phyloP scores from a whole-genome alignment of 2,888 invertebrate species.

The Tuberolachnus salignus region DNA sequence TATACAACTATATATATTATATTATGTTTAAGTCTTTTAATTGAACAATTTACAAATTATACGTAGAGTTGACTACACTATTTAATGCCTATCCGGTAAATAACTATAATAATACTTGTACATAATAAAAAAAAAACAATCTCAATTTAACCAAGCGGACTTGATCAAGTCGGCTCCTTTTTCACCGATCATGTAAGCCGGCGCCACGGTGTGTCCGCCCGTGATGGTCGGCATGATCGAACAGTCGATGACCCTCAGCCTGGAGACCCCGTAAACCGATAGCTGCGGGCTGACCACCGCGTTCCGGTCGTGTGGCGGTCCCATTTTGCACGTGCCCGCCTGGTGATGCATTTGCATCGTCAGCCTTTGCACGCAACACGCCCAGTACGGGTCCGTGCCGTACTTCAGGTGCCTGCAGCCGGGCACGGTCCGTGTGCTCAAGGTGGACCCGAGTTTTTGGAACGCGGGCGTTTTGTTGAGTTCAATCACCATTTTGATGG shows the following conservation, averaged over 20 bases:
- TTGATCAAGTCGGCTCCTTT: slow-evolving; percentile 66
- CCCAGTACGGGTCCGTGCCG: slow-evolving; percentile 75
- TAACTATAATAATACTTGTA: too few species aligned
- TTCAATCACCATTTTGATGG: slow-evolving; percentile 64
- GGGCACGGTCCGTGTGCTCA: slow-evolving; percentile 69
- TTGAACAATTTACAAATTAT: background rate
- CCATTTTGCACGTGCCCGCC: slow-evolving; percentile 61
- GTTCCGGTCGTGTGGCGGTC: slow-evolving; percentile 58
- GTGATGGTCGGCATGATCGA: slow-evolving; percentile 68
- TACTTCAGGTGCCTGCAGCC: slow-evolving; percentile 71
- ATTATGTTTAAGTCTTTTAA: background rate
- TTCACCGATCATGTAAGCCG: slow-evolving; percentile 68
- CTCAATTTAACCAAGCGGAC: slow-evolving; percentile 59
- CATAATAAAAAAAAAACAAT: background rate
- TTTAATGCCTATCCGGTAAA: too few species aligned
- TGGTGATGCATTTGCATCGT: slow-evolving; percentile 77
- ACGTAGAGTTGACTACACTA: too few species aligned
- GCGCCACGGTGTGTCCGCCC: slow-evolving; percentile 67
- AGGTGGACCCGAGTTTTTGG: slow-evolving; percentile 65
- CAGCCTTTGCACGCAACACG: slow-evolving; percentile 73
- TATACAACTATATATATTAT: background rate
- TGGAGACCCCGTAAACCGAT: slow-evolving; percentile 63
- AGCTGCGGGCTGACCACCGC: slow-evolving; percentile 61
- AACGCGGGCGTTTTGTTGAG: slow-evolving; percentile 67
- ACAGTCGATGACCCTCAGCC: slow-evolving; percentile 66